phyloP scores from a whole-genome alignment of 2,113 vertebrate species.

The Grantiella picta region DNA sequence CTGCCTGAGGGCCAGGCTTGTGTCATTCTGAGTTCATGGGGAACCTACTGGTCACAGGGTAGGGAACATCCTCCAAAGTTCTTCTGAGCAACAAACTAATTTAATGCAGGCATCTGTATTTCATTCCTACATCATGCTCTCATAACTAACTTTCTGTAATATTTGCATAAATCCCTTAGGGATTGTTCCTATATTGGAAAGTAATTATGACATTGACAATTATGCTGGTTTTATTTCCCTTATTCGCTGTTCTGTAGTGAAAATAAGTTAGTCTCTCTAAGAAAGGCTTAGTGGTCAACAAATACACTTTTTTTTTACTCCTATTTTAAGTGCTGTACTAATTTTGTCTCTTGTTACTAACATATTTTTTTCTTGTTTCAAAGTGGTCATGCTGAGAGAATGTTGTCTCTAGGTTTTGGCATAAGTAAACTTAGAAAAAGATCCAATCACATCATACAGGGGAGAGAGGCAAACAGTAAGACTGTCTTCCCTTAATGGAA shows the following conservation, averaged over 20 bases:
- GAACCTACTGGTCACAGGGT: accelerated
- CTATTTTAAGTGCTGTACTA: background rate
- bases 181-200: background rate
- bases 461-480: background rate
- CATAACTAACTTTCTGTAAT: background rate
- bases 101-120: background rate
- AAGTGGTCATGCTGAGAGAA: background rate
- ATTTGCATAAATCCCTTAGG: background rate
- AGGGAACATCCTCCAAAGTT: background rate
- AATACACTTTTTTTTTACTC: background rate
- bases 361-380: background rate
- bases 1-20: background rate
- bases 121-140: background rate
- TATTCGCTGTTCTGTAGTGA: background rate
- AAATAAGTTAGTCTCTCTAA: background rate
- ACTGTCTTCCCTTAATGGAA: background rate
- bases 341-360: background rate
- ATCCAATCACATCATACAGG: background rate
- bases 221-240: background rate
- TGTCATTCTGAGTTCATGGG: background rate
- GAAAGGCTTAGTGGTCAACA: background rate
- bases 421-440: background rate
- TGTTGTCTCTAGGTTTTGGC: background rate
- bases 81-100: background rate
- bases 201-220: background rate